Evolutionary conservation across 2,888 invertebrate genomes (phyloP).

Genomic region (Xestia c-nigrum): DNA sequence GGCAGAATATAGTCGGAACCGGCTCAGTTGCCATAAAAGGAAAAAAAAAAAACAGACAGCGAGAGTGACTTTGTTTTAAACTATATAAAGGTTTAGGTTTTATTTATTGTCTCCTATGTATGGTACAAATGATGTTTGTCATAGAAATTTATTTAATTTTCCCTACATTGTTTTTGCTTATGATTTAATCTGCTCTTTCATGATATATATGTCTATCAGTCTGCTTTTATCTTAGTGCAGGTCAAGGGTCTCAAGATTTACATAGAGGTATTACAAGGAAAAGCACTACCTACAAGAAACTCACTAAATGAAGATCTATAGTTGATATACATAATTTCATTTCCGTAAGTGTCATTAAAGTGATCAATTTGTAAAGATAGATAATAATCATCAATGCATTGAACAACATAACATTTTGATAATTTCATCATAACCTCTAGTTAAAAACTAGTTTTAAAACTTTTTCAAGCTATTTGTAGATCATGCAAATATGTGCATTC

Average conservation of each 20-base stretch:
- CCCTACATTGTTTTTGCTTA: neutral
- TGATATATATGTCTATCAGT: too few relatives aligned
- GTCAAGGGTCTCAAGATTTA: neutral
- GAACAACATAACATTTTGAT: neutral
- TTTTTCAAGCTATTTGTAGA: neutral
- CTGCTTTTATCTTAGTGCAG: neutral
- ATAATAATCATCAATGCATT: neutral
- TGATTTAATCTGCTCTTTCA: neutral
- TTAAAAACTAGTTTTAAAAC: neutral
- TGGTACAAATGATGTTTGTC: neutral
- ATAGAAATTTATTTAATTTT: too few relatives aligned
- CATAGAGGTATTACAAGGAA: neutral
- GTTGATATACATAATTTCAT: neutral
- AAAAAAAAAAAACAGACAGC: too few relatives aligned
- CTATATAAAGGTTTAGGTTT: neutral
- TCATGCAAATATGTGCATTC: neutral
- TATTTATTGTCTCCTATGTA: neutral
- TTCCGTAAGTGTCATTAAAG: neutral
- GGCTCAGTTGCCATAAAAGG: too few relatives aligned
- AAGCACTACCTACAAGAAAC: too few relatives aligned
- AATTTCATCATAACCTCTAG: slow-evolving; percentile 1
- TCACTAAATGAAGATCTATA: neutral
- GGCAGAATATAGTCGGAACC: too few relatives aligned
- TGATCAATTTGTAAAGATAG: neutral
- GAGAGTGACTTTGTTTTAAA: too few relatives aligned